Percentiles rank a stretch among this genome's conserved stretches.
phyloP scores from a whole-genome alignment of 1,140 invertebrate genomes.

The Drosophila kurseongensis region DNA sequence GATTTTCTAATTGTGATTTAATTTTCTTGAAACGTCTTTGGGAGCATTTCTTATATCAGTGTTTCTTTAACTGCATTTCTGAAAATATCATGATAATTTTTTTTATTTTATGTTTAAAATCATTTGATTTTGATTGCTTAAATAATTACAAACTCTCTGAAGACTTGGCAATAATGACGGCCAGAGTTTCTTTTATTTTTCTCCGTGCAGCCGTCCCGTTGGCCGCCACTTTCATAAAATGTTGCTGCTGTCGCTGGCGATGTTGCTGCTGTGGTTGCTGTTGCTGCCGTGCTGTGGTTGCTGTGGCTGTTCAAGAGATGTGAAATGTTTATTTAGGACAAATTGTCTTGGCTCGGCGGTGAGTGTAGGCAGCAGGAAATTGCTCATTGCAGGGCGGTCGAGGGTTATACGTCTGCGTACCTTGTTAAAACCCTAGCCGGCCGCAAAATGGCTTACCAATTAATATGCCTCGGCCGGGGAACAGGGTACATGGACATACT shows the following conservation, averaged over 20 bases:
- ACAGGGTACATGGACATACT: slow-evolving; percentile 33
- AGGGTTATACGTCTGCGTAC: slow-evolving; percentile 36
- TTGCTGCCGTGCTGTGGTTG: slow-evolving; percentile 29
- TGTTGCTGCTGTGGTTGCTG: slow-evolving; percentile 20
- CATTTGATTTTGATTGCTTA: neutral
- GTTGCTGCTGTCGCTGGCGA: slow-evolving; percentile 48
- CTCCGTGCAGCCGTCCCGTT: slow-evolving; percentile 29
- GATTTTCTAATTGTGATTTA: no score
- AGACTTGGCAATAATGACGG: neutral
- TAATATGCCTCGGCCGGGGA: slow-evolving; percentile 55
- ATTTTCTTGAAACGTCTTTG: no score
- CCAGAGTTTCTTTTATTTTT: neutral
- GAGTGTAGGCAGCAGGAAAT: slow-evolving; percentile 77
- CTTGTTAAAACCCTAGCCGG: slow-evolving; percentile 50
- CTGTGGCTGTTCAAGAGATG: slow-evolving; percentile 61
- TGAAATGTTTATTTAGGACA: slow-evolving; percentile 84
- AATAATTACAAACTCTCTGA: neutral
- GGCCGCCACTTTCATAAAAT: slow-evolving; percentile 74
- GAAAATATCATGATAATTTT: neutral
- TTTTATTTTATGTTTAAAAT: neutral
- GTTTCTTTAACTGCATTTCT: no score
- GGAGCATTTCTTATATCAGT: no score
- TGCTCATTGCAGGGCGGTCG: slow-evolving; percentile 63
- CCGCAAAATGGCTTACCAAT: slow-evolving; percentile 60
- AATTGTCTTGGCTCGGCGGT: slow-evolving; percentile 64